phyloP scores from a whole-genome alignment of 2,888 invertebrate species.

The Elegia similella region DNA sequence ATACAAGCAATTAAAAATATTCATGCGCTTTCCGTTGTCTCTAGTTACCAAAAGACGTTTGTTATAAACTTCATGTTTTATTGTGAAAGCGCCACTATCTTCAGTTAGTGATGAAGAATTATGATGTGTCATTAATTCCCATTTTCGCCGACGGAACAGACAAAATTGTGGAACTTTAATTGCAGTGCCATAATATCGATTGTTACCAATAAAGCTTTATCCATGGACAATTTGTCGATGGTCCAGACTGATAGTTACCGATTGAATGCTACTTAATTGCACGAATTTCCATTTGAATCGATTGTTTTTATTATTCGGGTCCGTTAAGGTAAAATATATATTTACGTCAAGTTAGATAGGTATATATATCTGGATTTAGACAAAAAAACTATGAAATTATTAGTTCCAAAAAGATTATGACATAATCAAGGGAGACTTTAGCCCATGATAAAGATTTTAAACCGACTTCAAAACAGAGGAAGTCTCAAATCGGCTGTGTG shows the following conservation, averaged over 20 bases:
- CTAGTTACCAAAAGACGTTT: background rate
- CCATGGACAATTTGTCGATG: conserved; percentile 52
- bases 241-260: conserved; percentile 40
- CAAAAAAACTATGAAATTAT: too few species aligned
- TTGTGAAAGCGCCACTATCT: background rate
- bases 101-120: background rate
- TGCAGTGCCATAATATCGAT: conserved; percentile 47
- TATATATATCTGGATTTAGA: too few species aligned
- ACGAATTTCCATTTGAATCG: conserved; percentile 42
- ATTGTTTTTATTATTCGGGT: conserved; percentile 34
- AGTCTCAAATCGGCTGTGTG: too few species aligned
- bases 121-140: background rate
- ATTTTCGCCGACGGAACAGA: background rate
- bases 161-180: conserved; percentile 13
- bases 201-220: conserved; percentile 48
- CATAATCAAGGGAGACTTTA: too few species aligned
- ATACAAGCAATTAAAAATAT: background rate
- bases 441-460: too few species aligned
- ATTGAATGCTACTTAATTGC: conserved; percentile 62
- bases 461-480: too few species aligned
- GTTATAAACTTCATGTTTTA: background rate
- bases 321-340: background rate
- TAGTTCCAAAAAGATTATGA: too few species aligned
- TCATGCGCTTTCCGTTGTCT: background rate
- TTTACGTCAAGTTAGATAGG: too few species aligned